Conservation (phyloP, 2,113 vertebrate species). For the Panthera uncia region DNA sequence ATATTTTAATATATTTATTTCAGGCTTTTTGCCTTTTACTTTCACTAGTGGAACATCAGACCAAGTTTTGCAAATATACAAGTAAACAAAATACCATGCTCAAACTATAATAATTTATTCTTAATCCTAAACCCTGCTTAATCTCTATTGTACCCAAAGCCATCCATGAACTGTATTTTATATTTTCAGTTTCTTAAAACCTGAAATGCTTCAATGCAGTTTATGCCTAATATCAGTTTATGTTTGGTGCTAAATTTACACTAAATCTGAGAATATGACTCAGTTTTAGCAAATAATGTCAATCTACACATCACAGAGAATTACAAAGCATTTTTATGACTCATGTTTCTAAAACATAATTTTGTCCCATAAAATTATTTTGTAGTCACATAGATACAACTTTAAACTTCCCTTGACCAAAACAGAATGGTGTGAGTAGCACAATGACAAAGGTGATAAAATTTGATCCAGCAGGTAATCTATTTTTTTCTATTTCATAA, state of each 20-base stretch:
- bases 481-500: not conserved
- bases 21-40: not conserved
- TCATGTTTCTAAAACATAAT: not conserved
- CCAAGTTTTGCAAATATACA: not conserved
- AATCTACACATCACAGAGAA: not conserved
- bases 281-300: constrained; percentile 6
- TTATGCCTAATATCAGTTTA: not conserved
- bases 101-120: not conserved
- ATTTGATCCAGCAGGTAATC: not conserved
- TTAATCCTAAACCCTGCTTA: not conserved
- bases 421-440: not conserved
- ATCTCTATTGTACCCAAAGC: not conserved
- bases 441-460: not conserved
- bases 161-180: not conserved
- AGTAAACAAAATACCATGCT: not conserved
- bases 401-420: not conserved
- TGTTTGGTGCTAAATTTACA: not conserved
- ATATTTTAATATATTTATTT: not conserved
- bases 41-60: not conserved
- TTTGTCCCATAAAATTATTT: not conserved
- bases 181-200: not conserved
- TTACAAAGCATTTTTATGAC: not conserved
- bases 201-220: not conserved
- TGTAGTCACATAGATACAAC: not conserved
- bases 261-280: not conserved